phyloP scores from a whole-genome alignment of 2,113 vertebrate species.

The Australoheros scitulus region DNA sequence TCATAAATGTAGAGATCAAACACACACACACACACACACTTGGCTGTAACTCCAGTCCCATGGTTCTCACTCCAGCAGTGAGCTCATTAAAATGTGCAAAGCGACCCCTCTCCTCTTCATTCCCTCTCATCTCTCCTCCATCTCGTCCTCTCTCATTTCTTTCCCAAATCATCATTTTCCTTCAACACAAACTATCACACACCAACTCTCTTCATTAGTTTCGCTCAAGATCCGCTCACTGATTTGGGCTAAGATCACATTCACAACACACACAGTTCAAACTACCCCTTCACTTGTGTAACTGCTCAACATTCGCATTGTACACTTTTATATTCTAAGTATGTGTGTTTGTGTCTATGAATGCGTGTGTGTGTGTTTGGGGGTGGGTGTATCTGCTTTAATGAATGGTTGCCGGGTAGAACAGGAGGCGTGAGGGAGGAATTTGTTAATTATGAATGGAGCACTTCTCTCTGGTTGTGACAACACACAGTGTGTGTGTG shows the following conservation, averaged over 20 bases:
- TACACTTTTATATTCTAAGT: conserved; percentile 12
- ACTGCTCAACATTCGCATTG: conserved; percentile 35
- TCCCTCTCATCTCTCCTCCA: conserved; percentile 47
- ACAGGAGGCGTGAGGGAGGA: conserved; percentile 75
- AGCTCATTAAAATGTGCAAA: conserved; percentile 79
- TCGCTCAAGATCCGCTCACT: neutral
- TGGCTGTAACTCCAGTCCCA: conserved; percentile 54
- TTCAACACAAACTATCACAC: conserved; percentile 9
- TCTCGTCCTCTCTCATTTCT: conserved; percentile 34
- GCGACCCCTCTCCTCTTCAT: conserved; percentile 53
- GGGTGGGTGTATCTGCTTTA: conserved; percentile 50
- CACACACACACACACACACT: conserved; percentile 43
- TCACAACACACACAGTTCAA: neutral
- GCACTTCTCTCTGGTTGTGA: conserved; percentile 64
- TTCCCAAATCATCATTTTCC: conserved; percentile 27
- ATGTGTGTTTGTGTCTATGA: conserved; percentile 21
- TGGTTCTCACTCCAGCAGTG: conserved; percentile 60
- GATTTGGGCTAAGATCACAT: conserved; percentile 34
- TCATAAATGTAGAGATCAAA: conserved; percentile 63
- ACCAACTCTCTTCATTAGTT: neutral
- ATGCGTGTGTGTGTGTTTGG: conserved; percentile 31
- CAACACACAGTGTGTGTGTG: conserved; percentile 21
- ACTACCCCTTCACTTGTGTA: conserved; percentile 11
- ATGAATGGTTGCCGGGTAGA: conserved; percentile 84
- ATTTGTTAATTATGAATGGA: conserved; percentile 85